Percentiles rank a stretch among this genome's conserved stretches.
Evolutionary conservation across 2,888 invertebrate species (phyloP).

Genomic region (Coremacera marginata): DNA sequence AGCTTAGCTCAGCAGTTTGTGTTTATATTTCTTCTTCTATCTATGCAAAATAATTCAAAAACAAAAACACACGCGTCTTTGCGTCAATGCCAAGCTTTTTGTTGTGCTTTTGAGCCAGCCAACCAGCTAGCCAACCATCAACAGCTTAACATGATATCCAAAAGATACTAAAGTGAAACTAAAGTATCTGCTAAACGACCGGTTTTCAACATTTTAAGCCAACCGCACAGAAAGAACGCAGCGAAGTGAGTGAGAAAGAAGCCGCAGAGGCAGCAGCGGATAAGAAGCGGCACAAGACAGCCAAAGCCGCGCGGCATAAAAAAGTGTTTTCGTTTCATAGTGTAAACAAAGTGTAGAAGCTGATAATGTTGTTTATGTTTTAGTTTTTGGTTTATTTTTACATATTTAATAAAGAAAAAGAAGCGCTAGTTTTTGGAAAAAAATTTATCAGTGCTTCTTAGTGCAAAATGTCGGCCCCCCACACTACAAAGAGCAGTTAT

Average conservation of each 20-base stretch:
- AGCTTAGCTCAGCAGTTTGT: not conserved
- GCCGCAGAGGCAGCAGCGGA: not conserved
- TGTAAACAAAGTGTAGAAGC: too few species aligned
- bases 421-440: too few species aligned
- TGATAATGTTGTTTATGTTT: too few species aligned
- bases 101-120: not conserved
- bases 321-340: not conserved
- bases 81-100: slow-evolving; percentile 31
- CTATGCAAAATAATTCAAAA: slow-evolving; percentile 22
- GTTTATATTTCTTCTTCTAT: not conserved
- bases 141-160: slow-evolving; percentile 2
- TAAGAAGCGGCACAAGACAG: not conserved
- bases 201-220: not conserved
- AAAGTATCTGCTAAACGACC: slow-evolving; percentile 19
- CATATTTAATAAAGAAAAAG: too few species aligned
- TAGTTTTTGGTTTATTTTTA: too few species aligned
- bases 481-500: slow-evolving; percentile 3
- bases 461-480: slow-evolving; percentile 32
- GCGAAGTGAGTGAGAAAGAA: not conserved
- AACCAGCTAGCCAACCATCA: not conserved
- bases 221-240: not conserved
- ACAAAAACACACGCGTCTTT: slow-evolving; percentile 20
- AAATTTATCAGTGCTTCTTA: not conserved
- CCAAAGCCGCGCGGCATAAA: not conserved
- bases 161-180: slow-evolving; percentile 27